Conservation (phyloP, 2,888 invertebrate species). For the Eulithis prunata region DNA sequence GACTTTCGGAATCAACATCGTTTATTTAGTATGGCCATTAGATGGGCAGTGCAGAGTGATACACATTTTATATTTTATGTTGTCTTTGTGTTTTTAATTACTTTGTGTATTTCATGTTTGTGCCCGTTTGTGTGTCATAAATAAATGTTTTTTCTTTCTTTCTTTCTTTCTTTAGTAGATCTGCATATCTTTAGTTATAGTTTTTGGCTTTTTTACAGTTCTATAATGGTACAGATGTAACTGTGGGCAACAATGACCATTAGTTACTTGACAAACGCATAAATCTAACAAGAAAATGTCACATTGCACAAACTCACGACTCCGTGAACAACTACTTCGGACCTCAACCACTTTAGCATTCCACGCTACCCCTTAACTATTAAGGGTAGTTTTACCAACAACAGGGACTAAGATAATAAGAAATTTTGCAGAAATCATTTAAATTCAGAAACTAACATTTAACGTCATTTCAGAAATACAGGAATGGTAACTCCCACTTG, state of each 20-base stretch:
- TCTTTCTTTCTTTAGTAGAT: no score
- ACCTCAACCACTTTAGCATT: neutral
- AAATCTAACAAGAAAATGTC: conserved; percentile 6
- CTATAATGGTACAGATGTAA: no score
- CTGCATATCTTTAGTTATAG: no score
- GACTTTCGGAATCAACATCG: no score
- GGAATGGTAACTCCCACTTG: neutral
- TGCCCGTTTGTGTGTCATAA: no score
- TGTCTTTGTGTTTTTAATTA: no score
- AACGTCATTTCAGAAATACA: conserved; percentile 12
- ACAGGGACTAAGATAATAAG: conserved; percentile 23
- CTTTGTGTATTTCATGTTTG: no score
- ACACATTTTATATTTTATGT: no score
- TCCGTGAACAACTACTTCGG: conserved; percentile 6
- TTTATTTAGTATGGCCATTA: no score
- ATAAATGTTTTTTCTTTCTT: no score
- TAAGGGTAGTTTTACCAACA: conserved; percentile 25
- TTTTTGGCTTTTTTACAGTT: no score
- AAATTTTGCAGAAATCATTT: conserved; percentile 30
- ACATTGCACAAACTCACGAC: conserved; percentile 1
- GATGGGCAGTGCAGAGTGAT: no score
- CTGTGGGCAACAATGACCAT: neutral
- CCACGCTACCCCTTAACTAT: conserved; percentile 11
- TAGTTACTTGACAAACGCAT: neutral
- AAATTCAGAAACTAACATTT: conserved; percentile 27